Conservation (phyloP, 1,140 invertebrate genomes). For the Macrostomum lignano region DNA sequence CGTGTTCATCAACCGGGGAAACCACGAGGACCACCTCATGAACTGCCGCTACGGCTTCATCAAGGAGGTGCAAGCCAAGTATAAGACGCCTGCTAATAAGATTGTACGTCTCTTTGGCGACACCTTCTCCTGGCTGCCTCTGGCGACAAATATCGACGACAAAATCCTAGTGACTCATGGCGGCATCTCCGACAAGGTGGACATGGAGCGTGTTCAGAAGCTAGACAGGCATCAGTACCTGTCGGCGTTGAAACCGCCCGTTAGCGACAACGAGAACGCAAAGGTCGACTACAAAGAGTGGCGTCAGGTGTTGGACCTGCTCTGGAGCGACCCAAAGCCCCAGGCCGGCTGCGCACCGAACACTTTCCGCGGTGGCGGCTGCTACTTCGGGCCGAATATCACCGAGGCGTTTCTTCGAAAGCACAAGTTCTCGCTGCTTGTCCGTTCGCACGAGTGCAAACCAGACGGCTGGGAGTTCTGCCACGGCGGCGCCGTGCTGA, state of each 20-base stretch:
- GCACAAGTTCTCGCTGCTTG: slow-evolving; percentile 42
- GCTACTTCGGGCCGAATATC: slow-evolving; percentile 62
- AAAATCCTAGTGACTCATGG: slow-evolving; percentile 59
- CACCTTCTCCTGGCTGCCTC: slow-evolving; percentile 56
- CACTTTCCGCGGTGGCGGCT: slow-evolving; percentile 52
- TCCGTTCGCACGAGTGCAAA: slow-evolving; percentile 70
- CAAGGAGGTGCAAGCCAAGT: slow-evolving; percentile 55
- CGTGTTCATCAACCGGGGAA: slow-evolving; percentile 56
- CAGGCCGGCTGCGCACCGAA: slow-evolving; percentile 42
- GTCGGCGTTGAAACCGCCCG: too few species aligned
- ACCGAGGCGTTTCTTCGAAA: slow-evolving; percentile 43
- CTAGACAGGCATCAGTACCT: slow-evolving; percentile 46
- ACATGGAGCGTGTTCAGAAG: slow-evolving; percentile 41
- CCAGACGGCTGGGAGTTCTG: slow-evolving; percentile 55
- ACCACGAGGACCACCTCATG: slow-evolving; percentile 72
- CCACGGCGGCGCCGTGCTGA: slow-evolving; percentile 52
- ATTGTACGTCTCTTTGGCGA: slow-evolving; percentile 49
- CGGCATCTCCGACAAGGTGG: slow-evolving; percentile 50
- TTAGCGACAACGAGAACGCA: too few species aligned
- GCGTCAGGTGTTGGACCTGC: slow-evolving; percentile 48
- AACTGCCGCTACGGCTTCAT: slow-evolving; percentile 61
- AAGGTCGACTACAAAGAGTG: too few species aligned
- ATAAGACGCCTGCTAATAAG: slow-evolving; percentile 45
- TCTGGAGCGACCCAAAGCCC: slow-evolving; percentile 62
- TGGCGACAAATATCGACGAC: slow-evolving; percentile 56